A percentile compares a stretch with the other conserved stretches of the same genome.
Conservation (phyloP, 2,797 vertebrate species). For the Tragelaphus oryx region DNA sequence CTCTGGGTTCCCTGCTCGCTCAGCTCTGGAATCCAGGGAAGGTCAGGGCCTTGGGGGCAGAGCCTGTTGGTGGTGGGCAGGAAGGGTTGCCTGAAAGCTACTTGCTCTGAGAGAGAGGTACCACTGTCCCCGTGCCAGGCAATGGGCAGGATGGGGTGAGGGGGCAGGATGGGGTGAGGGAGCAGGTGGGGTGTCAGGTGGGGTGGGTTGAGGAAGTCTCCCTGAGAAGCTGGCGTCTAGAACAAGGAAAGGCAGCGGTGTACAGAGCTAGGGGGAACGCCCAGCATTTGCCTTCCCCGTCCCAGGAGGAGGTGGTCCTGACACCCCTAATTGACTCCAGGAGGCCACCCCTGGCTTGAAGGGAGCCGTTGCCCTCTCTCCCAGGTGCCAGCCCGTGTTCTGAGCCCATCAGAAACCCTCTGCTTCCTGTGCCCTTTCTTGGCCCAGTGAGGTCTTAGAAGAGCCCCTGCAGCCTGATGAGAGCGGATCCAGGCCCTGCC, state of each 20-base stretch:
- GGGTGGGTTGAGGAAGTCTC: not conserved
- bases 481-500: fast-evolving
- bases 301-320: not conserved
- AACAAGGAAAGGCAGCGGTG: not conserved
- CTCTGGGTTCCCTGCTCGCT: not conserved
- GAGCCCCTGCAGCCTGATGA: not conserved
- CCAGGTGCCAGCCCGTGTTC: not conserved
- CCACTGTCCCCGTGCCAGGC: not conserved
- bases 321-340: fast-evolving
- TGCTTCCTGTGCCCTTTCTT: not conserved
- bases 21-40: not conserved
- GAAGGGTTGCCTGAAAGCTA: not conserved
- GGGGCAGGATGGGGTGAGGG: too few species aligned
- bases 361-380: not conserved
- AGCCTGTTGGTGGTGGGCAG: fast-evolving
- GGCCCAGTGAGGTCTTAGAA: fast-evolving
- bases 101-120: not conserved
- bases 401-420: not conserved
- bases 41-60: not conserved
- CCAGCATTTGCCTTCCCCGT: not conserved
- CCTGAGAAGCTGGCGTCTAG: not conserved
- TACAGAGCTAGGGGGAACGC: fast-evolving
- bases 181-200: too few species aligned
- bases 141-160: not conserved
- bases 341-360: too few species aligned